phyloP scores from a whole-genome alignment of 2,888 invertebrate species.

The Temnothorax rugatulus region DNA sequence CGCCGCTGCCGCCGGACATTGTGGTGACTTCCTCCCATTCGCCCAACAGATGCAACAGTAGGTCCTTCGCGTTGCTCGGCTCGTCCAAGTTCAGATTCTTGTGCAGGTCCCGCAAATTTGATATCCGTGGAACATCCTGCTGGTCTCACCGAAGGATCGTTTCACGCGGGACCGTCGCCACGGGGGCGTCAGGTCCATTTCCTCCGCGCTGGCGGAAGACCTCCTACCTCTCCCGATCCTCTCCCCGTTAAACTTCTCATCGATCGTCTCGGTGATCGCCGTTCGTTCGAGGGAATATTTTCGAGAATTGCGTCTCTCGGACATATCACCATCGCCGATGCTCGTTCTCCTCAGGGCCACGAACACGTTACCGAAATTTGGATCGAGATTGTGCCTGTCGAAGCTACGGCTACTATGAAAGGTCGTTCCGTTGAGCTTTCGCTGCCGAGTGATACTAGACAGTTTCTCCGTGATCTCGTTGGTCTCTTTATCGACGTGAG shows the following conservation, averaged over 20 bases:
- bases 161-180: constrained; percentile 82
- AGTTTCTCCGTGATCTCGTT: constrained; percentile 84
- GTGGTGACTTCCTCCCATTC: constrained; percentile 91
- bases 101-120: constrained; percentile 81
- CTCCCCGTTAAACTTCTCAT: constrained; percentile 17
- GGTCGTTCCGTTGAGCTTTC: constrained; percentile 83
- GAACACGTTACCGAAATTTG: constrained; percentile 57
- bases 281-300: constrained; percentile 23
- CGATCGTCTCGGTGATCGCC: neutral
- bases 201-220: constrained; percentile 25
- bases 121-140: constrained; percentile 84
- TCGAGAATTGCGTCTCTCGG: neutral
- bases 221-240: neutral
- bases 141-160: constrained; percentile 83
- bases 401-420: constrained; percentile 81
- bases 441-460: constrained; percentile 79
- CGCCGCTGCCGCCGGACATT: constrained; percentile 86
- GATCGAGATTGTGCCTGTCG: constrained; percentile 61
- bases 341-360: constrained; percentile 60
- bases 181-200: constrained; percentile 83
- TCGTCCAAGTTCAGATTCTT: constrained; percentile 83
- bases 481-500: constrained; percentile 59
- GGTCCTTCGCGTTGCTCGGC: constrained; percentile 90
- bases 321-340: constrained; percentile 26
- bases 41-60: constrained; percentile 91